Conservation (phyloP, 1,140 invertebrate genomes). For the Lepidurus packardi region DNA sequence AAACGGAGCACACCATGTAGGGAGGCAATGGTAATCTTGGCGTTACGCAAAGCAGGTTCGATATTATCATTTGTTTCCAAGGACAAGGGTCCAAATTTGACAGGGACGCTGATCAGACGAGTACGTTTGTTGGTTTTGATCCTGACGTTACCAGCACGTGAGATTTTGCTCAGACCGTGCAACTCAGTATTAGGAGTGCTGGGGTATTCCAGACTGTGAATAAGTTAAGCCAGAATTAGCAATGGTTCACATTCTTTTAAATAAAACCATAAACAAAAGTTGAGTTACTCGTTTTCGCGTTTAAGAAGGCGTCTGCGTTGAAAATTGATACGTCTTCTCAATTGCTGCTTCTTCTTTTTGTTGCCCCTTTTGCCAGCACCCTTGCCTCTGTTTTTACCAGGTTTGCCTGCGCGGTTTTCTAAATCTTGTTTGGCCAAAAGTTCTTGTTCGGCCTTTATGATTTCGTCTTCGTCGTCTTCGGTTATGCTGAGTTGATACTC, state of each 20-base stretch:
- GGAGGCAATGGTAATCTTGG: not conserved
- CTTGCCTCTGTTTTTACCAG: not conserved
- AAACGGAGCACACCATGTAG: not conserved
- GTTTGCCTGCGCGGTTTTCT: not conserved
- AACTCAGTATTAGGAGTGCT: not conserved
- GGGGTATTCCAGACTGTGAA: not conserved
- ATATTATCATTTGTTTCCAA: not conserved
- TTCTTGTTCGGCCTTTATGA: not conserved
- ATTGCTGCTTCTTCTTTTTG: not conserved
- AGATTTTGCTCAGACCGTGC: not conserved
- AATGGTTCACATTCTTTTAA: not conserved
- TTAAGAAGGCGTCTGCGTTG: not conserved
- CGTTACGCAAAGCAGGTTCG: not conserved
- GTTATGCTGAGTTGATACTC: not conserved
- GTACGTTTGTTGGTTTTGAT: not conserved
- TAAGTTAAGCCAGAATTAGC: not conserved
- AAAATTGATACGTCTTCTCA: not conserved
- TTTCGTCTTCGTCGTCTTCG: slow-evolving; percentile 2
- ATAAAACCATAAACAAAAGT: not conserved
- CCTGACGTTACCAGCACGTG: not conserved
- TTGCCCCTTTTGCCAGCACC: not conserved
- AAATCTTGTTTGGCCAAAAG: not conserved
- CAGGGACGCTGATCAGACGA: not conserved
- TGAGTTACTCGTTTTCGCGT: not conserved
- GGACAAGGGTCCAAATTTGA: not conserved